phyloP scores from a whole-genome alignment of 2,888 invertebrate genomes.

The Dinocampus coccinellae region DNA sequence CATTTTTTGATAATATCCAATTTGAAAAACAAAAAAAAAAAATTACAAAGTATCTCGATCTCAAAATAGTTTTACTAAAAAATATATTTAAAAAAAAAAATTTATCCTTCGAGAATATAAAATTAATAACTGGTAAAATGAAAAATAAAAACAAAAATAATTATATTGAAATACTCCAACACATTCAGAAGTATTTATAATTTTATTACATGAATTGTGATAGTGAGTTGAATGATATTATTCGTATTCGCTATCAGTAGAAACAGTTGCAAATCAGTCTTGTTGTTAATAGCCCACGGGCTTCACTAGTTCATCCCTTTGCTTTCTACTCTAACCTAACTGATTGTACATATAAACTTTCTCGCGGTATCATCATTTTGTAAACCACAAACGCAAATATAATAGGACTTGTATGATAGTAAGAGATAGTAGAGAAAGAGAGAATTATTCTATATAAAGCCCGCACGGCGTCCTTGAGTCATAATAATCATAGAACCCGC shows the following conservation, averaged over 20 bases:
- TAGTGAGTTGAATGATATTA: neutral
- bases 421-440: neutral
- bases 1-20: no score
- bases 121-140: neutral
- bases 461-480: slow-evolving; percentile 42
- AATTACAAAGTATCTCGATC: neutral
- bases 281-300: slow-evolving; percentile 18
- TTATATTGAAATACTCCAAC: no score
- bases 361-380: slow-evolving; percentile 33
- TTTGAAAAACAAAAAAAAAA: no score
- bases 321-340: slow-evolving; percentile 5
- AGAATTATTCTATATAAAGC: slow-evolving; percentile 50
- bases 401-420: neutral
- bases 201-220: slow-evolving; percentile 3
- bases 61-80: no score
- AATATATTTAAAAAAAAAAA: neutral
- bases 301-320: neutral
- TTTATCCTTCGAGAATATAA: neutral
- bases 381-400: slow-evolving; percentile 31
- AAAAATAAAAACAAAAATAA: no score
- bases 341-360: slow-evolving; percentile 33
- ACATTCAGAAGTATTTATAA: neutral
- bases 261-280: neutral
- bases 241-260: slow-evolving; percentile 3
- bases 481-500: slow-evolving; percentile 55